These are phyloP conservation scores for Capromys pilorides DNA, from an alignment of 2,797 vertebrate species.

Conservation along the genomic window DNA sequence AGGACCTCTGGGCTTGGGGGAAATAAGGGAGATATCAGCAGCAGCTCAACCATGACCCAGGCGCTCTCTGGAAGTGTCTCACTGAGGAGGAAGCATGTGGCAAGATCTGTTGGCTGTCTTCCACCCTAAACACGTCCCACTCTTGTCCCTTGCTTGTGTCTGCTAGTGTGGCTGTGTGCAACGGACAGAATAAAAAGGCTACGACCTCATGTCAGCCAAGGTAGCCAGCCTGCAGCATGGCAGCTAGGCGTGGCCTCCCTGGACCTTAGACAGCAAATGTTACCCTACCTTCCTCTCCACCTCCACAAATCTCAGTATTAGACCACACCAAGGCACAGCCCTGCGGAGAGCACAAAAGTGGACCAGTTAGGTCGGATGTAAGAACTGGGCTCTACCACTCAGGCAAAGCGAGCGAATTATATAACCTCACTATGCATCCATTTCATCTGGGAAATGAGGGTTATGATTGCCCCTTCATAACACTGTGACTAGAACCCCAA, in stretches of 20 bases:
- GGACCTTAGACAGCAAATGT: neutral
- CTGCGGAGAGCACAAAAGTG: neutral
- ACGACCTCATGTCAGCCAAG: neutral
- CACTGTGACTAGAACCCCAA: neutral
- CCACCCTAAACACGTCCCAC: neutral
- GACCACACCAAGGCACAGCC: no score
- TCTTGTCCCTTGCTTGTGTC: neutral
- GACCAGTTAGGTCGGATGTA: neutral
- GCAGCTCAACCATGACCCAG: neutral
- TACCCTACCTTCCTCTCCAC: neutral
- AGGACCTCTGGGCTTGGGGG: neutral
- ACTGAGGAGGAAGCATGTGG: neutral
- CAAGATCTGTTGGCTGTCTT: neutral
- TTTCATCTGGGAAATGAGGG: neutral
- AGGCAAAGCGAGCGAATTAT: neutral
- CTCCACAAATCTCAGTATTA: neutral
- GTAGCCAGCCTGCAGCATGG: neutral
- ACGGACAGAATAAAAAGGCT: neutral
- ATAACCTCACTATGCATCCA: neutral
- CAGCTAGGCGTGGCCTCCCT: neutral
- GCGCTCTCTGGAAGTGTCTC: neutral
- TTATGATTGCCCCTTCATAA: neutral
- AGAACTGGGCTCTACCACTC: neutral
- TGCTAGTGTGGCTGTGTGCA: neutral
- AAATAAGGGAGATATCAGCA: neutral